Base-by-base conservation (phyloP, 2,888 invertebrate species). In the Apamea sordens region DNA sequence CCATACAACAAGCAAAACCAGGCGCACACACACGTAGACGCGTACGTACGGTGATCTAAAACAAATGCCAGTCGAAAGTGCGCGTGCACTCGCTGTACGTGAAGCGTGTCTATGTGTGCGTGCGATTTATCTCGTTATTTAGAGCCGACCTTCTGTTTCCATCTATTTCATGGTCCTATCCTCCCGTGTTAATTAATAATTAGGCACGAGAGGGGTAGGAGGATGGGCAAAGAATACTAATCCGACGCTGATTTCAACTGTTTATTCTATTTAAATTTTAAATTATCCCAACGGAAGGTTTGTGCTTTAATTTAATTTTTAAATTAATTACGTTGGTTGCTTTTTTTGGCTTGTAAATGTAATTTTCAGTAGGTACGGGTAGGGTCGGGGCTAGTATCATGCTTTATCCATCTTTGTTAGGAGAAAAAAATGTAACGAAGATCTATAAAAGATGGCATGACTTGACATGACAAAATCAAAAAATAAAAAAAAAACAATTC, bases 171-270 rank as follows among this genome's bases (percentile, higher is more conserved):
- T 84, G 80, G 71, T 61, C 67, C 71, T 74, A 71, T 70, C 80
- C 77, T 36, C 41, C 74, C 28, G 70, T 77, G 82, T 89, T 89
- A 88, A 89, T 89, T 86, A 86, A 75, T 89, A 89, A 89, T 89
- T 86, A 88, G 79, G 87, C 67, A 50, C 65, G n/a, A 41, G 53
- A 63, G 64, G 69, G 28, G 36, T 24, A 0, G 47, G 36, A 68
- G 79, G 70, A 32, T 15, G 79, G 67, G 53, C 47, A 69, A 83
- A 84, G 88, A 86, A 88, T 88, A 84, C 82, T 81, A 80, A 88
- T 80, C 71, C 71, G 4, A 63, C 69, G 77, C 76, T 79, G 81
- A 88, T 86, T 86, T 81, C 73, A 79, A 76, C 69, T 81, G 84
- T 86, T 79, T 86, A 79, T 88, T 89, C 84, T 74, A 84, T 82